phyloP scores from a whole-genome alignment of 2,113 vertebrate species.

The Chaetops frenatus region DNA sequence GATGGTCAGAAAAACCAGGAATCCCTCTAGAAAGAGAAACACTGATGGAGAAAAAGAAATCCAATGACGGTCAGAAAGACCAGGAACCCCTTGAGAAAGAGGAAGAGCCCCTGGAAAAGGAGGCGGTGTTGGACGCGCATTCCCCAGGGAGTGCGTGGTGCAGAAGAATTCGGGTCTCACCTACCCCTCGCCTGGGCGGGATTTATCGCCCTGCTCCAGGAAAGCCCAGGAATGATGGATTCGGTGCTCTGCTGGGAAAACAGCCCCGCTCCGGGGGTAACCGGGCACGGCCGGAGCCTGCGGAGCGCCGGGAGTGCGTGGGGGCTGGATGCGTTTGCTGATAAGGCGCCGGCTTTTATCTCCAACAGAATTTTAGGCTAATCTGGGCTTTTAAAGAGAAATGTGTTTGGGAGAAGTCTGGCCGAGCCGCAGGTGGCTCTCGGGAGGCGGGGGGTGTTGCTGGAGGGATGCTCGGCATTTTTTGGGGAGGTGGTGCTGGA shows the following conservation, averaged over 20 bases:
- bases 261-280: background rate
- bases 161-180: background rate
- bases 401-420: constrained; percentile 19
- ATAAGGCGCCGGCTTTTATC: constrained; percentile 11
- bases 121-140: rapidly evolving
- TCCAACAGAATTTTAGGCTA: background rate
- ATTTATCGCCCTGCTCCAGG: background rate
- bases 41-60: background rate
- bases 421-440: background rate
- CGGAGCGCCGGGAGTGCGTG: background rate
- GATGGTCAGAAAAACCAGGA: background rate
- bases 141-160: background rate
- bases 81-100: background rate
- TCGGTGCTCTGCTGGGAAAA: background rate
- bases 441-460: background rate
- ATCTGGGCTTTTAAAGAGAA: constrained; percentile 51
- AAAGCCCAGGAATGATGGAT: constrained; percentile 5
- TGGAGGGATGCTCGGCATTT: background rate
- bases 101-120: background rate
- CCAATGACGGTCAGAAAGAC: background rate
- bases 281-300: background rate
- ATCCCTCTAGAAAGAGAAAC: background rate
- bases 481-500: background rate
- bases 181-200: background rate
- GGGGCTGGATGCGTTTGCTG: constrained; percentile 21